Conservation (phyloP, 2,888 invertebrate species). For the Zelleria hepariella region DNA sequence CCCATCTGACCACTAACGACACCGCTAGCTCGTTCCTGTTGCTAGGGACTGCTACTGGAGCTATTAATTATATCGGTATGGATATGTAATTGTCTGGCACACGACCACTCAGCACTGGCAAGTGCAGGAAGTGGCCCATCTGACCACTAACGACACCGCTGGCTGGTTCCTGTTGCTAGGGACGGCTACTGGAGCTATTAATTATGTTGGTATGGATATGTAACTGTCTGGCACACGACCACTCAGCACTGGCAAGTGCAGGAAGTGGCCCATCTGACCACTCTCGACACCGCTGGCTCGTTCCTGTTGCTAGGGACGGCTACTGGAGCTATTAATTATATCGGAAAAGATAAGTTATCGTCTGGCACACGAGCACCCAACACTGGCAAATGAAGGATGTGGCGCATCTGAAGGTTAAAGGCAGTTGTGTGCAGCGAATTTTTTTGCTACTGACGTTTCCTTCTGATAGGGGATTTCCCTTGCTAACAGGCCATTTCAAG, state of each 20-base stretch:
- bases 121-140: conserved; percentile 95
- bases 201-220: conserved; percentile 86
- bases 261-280: conserved; percentile 94
- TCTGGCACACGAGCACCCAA: conserved; percentile 99
- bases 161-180: conserved; percentile 96
- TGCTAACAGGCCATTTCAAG: too few species aligned
- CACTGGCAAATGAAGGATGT: conserved; percentile 99
- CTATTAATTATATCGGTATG: conserved; percentile 96
- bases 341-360: conserved; percentile 94
- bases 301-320: conserved; percentile 95
- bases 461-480: too few species aligned
- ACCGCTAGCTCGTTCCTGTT: conserved; percentile 96
- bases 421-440: too few species aligned
- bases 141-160: conserved; percentile 96
- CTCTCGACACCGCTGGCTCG: conserved; percentile 97
- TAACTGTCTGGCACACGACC: conserved; percentile 94
- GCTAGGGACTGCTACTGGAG: conserved; percentile 95
- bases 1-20: conserved; percentile 95
- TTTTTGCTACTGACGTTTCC: too few species aligned
- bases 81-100: conserved; percentile 87
- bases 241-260: conserved; percentile 99
- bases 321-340: conserved; percentile 97
- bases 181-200: conserved; percentile 96
- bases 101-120: conserved; percentile 99
- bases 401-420: conserved; percentile 92